Evolutionary conservation across 2,888 invertebrate species (phyloP).

Genomic region (Macrophya annulata): DNA sequence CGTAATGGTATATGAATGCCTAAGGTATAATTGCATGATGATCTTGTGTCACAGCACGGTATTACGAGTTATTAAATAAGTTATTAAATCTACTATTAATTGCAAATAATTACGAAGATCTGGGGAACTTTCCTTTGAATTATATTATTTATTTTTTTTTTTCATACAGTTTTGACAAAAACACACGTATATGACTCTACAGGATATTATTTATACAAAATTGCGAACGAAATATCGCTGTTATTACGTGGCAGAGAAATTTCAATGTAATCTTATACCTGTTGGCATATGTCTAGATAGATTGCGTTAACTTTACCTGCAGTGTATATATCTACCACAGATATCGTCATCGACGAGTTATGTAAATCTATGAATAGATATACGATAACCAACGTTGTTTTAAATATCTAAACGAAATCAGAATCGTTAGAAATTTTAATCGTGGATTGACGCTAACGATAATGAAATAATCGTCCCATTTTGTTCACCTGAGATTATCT

Average conservation of each 20-base stretch:
- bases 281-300: background rate
- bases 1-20: background rate
- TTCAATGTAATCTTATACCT: slow-evolving; percentile 4
- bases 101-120: background rate
- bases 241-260: slow-evolving; percentile 29
- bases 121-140: background rate
- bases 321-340: background rate
- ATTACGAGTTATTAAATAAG: background rate
- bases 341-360: slow-evolving; percentile 15
- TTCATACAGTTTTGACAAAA: background rate
- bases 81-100: background rate
- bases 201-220: background rate
- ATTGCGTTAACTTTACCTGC: background rate
- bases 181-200: background rate
- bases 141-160: background rate
- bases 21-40: background rate
- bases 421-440: background rate
- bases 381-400: background rate
- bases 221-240: background rate
- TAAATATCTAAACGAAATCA: background rate
- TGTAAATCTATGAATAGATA: background rate
- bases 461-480: background rate
- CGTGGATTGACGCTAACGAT: background rate
- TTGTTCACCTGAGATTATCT: background rate
- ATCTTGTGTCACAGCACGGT: background rate